phyloP scores from a whole-genome alignment of 2,888 invertebrate genomes.

The Mayetiola destructor region DNA sequence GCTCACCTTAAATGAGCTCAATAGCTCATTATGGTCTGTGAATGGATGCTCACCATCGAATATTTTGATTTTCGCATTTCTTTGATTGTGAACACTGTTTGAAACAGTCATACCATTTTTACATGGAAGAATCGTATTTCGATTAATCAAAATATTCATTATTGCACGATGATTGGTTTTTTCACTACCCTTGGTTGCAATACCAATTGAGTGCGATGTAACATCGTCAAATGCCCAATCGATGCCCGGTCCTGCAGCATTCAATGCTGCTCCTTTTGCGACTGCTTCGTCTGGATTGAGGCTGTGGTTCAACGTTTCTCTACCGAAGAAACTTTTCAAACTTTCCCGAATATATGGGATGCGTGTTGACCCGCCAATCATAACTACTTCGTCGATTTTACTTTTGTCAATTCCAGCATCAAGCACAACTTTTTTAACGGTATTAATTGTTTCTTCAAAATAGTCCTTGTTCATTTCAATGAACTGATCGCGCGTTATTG shows the following conservation, averaged over 20 bases:
- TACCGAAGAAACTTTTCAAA: slow-evolving; percentile 80
- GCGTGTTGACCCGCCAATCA: slow-evolving; percentile 97
- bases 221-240: slow-evolving; percentile 95
- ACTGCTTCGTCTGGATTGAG: slow-evolving; percentile 99
- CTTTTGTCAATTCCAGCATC: slow-evolving; percentile 85
- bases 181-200: slow-evolving; percentile 95
- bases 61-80: slow-evolving; percentile 98
- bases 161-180: too few relatives aligned
- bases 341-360: slow-evolving; percentile 75
- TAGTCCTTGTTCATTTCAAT: too few relatives aligned
- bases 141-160: slow-evolving; percentile 83
- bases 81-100: slow-evolving; percentile 97
- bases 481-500: too few relatives aligned
- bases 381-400: slow-evolving; percentile 91
- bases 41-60: slow-evolving; percentile 98
- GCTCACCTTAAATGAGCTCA: slow-evolving; percentile 84
- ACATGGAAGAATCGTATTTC: slow-evolving; percentile 98
- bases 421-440: slow-evolving; percentile 78
- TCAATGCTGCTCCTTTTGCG: slow-evolving; percentile 98
- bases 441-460: too few relatives aligned
- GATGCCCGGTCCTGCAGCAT: slow-evolving; percentile 95
- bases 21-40: slow-evolving; percentile 87
- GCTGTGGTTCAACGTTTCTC: slow-evolving; percentile 80
- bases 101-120: slow-evolving; percentile 99
- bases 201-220: slow-evolving; percentile 93